Conservation (phyloP, 2,113 vertebrate species). For the Proteles cristata region DNA sequence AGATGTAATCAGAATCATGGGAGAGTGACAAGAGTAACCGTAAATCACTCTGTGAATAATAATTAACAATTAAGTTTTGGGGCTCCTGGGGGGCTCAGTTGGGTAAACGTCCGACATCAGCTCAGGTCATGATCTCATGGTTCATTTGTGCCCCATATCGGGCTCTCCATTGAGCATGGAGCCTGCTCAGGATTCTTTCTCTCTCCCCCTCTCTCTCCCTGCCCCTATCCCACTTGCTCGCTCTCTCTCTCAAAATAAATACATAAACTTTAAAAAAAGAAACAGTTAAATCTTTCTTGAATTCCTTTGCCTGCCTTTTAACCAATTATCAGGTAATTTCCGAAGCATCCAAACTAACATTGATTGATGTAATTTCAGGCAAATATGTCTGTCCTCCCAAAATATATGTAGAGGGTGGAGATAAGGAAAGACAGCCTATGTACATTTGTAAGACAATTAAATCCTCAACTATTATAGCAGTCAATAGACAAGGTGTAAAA, state of each 20-base stretch:
- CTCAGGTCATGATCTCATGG: too few species aligned
- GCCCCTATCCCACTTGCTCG: too few species aligned
- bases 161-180: too few species aligned
- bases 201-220: too few species aligned
- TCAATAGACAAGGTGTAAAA: not conserved
- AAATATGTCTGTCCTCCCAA: not conserved
- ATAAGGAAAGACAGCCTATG: not conserved
- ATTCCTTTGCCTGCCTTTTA: not conserved
- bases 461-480: not conserved
- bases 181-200: too few species aligned
- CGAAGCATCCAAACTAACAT: not conserved
- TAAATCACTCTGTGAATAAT: not conserved
- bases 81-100: too few species aligned
- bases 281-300: not conserved
- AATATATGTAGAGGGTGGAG: not conserved
- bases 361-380: not conserved
- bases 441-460: not conserved
- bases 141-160: too few species aligned
- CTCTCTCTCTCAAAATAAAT: too few species aligned
- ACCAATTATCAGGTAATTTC: not conserved
- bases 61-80: not conserved
- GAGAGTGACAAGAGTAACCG: not conserved
- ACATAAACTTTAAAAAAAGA: not conserved
- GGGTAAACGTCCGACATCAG: too few species aligned
- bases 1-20: not conserved